These are phyloP conservation scores for Eucriotettix oculatus DNA, from an alignment of 2,888 invertebrate genomes.

Conservation along the genomic window DNA sequence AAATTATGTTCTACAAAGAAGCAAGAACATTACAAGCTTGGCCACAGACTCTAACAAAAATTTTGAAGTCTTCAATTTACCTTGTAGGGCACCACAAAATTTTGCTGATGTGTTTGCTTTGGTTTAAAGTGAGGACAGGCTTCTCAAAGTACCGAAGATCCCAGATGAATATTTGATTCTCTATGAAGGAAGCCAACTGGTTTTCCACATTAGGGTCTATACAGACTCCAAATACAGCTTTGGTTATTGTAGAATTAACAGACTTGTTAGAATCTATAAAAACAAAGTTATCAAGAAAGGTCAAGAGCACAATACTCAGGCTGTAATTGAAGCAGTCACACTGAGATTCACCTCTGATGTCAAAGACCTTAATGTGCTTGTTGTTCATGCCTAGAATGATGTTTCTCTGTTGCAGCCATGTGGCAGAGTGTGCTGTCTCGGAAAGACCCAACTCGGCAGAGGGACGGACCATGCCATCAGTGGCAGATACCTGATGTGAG, in stretches of 20 bases:
- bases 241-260: constrained; percentile 49
- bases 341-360: constrained; percentile 55
- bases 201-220: constrained; percentile 62
- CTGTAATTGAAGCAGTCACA: background rate
- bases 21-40: no score
- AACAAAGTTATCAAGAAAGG: background rate
- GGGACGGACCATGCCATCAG: constrained; percentile 37
- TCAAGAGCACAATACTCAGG: background rate
- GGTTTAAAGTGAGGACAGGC: constrained; percentile 57
- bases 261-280: constrained; percentile 52
- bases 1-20: no score
- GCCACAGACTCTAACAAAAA: no score
- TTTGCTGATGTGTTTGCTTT: constrained; percentile 50
- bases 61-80: constrained; percentile 21
- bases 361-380: constrained; percentile 75
- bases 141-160: constrained; percentile 75
- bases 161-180: constrained; percentile 72
- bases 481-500: constrained; percentile 21
- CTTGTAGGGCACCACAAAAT: constrained; percentile 82
- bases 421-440: constrained; percentile 67
- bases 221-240: constrained; percentile 68
- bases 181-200: constrained; percentile 69
- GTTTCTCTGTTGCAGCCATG: constrained; percentile 64
- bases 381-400: constrained; percentile 81
- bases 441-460: constrained; percentile 63